Evolutionary conservation across 2,113 vertebrate species (phyloP), one percentile per base, ranked within the genome.

Genomic region (Emberiza fucata): DNA sequence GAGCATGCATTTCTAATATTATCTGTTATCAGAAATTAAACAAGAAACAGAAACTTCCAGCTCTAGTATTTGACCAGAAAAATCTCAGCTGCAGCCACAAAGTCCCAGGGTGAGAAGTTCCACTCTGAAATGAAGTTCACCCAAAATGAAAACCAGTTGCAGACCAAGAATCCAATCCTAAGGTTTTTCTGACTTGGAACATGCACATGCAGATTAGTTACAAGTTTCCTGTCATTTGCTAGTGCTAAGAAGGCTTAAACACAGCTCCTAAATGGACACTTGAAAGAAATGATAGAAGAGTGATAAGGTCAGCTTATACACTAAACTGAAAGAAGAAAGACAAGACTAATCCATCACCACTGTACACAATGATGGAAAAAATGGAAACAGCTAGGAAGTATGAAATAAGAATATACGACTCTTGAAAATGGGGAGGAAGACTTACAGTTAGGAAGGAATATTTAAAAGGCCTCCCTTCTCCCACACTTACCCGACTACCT

Each of bases 401-500:
- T 14, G 14, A 84, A 79, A 68, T 42, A 91, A 88, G 63, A 82
- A 50, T 37, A 44, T 7, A 45, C 12, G 27, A 73, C 54, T 88
- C 70, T 76, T 75, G 59, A 83, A 92, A 94, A 86, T 4, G 18
- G 14, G 95, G 65, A 61, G 71, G 70, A 88, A 86, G 64, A 59
- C 42, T 90, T 60, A 81, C 4, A 92, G 27, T 83, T 48, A 72
- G 25, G 12, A 93, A 94, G 71, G 13, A 42, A 42, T 1, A 16
- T 22, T 40, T 77, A 69, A 73, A 78, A 85, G 39, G 68, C 37
- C 39, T 91, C 90, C 90, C 59, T 92, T 85, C 71, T 95, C 72
- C 89, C 94, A 89, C 91, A 98, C 98, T 98, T 98, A 99, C 99
- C 99, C 99, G 80, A 99, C 98, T 94, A 99, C 97, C 80, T 98